Conservation (phyloP, 2,888 invertebrate genomes). For the Morpho helenor region DNA sequence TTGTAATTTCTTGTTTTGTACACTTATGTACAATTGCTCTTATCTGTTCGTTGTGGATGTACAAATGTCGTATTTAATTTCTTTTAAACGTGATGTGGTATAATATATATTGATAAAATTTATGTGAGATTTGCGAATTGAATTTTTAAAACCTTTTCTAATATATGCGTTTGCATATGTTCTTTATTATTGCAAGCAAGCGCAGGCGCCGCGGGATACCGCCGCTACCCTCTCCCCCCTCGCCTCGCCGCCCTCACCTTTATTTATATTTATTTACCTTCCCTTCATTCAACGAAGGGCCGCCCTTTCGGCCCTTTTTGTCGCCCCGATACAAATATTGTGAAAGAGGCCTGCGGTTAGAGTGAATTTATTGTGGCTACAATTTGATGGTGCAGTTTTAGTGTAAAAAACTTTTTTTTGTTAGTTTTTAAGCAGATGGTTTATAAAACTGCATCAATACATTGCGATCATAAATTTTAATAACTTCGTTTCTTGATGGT, state of each 20-base stretch:
- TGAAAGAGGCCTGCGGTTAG: slow-evolving; percentile 75
- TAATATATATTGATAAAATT: too few species aligned
- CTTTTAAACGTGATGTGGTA: too few species aligned
- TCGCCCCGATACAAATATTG: slow-evolving; percentile 77
- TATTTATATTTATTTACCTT: slow-evolving; percentile 80
- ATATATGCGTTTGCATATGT: slow-evolving; percentile 1
- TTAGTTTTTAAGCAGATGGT: slow-evolving; percentile 32
- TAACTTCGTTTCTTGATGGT: neutral
- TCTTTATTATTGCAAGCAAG: slow-evolving; percentile 24
- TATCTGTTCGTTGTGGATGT: too few species aligned
- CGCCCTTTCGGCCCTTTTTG: slow-evolving; percentile 78
- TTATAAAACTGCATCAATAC: slow-evolving; percentile 19
- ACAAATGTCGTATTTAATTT: too few species aligned
- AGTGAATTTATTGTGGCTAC: slow-evolving; percentile 73
- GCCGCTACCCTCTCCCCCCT: slow-evolving; percentile 35
- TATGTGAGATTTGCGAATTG: neutral
- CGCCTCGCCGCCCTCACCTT: slow-evolving; percentile 59
- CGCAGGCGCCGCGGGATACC: slow-evolving; percentile 38
- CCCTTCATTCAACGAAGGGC: slow-evolving; percentile 76
- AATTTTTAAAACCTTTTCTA: slow-evolving; percentile 2
- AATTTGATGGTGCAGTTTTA: slow-evolving; percentile 59
- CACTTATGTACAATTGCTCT: slow-evolving; percentile 8
- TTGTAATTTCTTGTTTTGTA: slow-evolving; percentile 23
- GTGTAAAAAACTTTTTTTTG: slow-evolving; percentile 36
- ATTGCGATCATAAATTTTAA: slow-evolving; percentile 2